Conservation (phyloP, 2,113 vertebrate genomes). For the Sinocyclocheilus anshuiensis region DNA sequence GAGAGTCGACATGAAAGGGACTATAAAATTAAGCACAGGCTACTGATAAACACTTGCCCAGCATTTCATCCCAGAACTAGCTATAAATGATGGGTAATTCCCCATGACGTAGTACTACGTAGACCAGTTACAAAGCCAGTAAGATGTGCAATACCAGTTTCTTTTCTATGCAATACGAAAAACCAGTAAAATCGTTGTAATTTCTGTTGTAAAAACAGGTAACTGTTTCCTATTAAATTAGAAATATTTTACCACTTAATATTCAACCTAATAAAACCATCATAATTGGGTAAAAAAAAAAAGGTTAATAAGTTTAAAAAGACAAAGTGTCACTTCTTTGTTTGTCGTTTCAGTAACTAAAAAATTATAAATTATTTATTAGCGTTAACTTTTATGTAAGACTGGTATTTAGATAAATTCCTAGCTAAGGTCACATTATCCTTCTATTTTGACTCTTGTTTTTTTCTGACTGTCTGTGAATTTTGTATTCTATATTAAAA, state of each 20-base stretch:
- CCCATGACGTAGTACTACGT: background rate
- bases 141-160: background rate
- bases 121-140: slow-evolving; percentile 18
- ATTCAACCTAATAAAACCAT: background rate
- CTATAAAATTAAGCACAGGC: slow-evolving; percentile 19
- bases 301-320: background rate
- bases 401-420: background rate
- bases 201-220: background rate
- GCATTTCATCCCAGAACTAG: slow-evolving; percentile 19
- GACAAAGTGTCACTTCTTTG: background rate
- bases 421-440: background rate
- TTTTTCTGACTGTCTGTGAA: slow-evolving; percentile 29
- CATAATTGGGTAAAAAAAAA: background rate
- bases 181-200: background rate
- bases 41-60: slow-evolving; percentile 28
- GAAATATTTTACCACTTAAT: background rate
- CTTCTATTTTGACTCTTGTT: slow-evolving; percentile 1
- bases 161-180: background rate
- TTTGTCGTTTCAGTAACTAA: background rate
- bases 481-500: background rate
- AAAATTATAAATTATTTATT: background rate
- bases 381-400: background rate
- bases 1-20: slow-evolving; percentile 15
- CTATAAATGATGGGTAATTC: slow-evolving; percentile 6
- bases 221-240: background rate